Percentiles rank a stretch among this genome's conserved stretches.
phyloP scores from a whole-genome alignment of 2,797 vertebrate genomes.

The Leptodactylus fallax region DNA sequence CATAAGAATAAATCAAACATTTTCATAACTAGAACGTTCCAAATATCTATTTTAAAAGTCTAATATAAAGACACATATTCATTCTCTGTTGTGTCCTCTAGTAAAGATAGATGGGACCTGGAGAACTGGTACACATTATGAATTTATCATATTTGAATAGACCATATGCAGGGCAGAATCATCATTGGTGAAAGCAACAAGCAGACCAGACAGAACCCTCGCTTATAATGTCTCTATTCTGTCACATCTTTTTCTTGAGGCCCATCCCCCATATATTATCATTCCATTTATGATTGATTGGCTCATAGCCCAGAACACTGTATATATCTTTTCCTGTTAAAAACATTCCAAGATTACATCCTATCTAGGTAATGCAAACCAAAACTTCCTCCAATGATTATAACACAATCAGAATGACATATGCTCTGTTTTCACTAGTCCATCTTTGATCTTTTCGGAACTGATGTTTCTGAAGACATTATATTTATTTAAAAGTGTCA shows the following conservation, averaged over 20 bases:
- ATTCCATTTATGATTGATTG: constrained; percentile 42
- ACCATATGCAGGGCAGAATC: background rate
- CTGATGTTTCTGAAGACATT: constrained; percentile 21
- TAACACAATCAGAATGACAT: constrained; percentile 40
- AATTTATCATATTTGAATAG: background rate
- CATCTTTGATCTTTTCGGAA: constrained; percentile 33
- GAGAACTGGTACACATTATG: too few relatives aligned
- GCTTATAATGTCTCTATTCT: background rate
- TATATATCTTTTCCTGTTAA: constrained; percentile 31
- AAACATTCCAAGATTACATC: constrained; percentile 45
- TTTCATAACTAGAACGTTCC: too few relatives aligned
- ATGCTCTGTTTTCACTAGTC: constrained; percentile 46
- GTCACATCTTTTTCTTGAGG: constrained; percentile 30
- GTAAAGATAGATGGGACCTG: too few relatives aligned
- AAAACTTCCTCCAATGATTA: constrained; percentile 54
- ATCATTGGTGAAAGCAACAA: background rate
- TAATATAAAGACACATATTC: too few relatives aligned
- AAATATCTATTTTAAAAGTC: too few relatives aligned
- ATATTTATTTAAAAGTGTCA: constrained; percentile 14
- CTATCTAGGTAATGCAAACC: constrained; percentile 58
- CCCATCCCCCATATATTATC: constrained; percentile 13
- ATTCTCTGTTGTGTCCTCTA: too few relatives aligned
- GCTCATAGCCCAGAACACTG: constrained; percentile 18
- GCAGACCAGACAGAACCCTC: background rate
- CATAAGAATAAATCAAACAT: too few relatives aligned